Evolutionary conservation across 2,888 invertebrate genomes (phyloP).

Genomic region (Parnassius smintheus): DNA sequence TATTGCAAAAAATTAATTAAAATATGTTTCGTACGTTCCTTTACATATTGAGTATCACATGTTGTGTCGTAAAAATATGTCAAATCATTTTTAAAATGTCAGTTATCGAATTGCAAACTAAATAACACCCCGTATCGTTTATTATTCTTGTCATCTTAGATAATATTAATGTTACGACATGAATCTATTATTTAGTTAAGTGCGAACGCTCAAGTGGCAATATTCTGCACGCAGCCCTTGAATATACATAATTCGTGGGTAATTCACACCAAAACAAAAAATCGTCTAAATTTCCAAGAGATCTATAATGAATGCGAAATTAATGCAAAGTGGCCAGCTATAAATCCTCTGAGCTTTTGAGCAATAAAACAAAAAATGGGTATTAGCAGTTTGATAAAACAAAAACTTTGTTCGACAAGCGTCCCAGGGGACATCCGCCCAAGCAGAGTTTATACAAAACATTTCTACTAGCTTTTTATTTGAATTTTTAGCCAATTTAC

Average conservation of each 20-base stretch:
- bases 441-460: constrained; percentile 27
- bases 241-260: constrained; percentile 43
- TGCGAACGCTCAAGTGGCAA: constrained; percentile 15
- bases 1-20: too few relatives aligned
- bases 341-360: constrained; percentile 71
- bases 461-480: constrained; percentile 10
- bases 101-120: too few relatives aligned
- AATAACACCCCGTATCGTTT: constrained; percentile 7
- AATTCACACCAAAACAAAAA: constrained; percentile 61
- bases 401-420: constrained; percentile 73
- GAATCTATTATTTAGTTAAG: constrained; percentile 18
- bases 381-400: constrained; percentile 75
- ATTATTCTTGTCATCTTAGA: constrained; percentile 27
- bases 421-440: constrained; percentile 56
- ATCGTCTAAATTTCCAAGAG: constrained; percentile 58
- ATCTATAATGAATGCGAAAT: constrained; percentile 75
- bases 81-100: too few relatives aligned
- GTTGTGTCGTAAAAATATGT: too few relatives aligned
- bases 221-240: constrained; percentile 40
- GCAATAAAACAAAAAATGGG: constrained; percentile 77
- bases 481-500: constrained; percentile 41
- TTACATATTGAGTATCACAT: too few relatives aligned
- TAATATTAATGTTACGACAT: constrained; percentile 16
- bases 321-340: constrained; percentile 74
- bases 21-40: too few relatives aligned